Evolutionary conservation across 1,140 invertebrate species (phyloP).

Genomic region (Hylaeus volcanicus): DNA sequence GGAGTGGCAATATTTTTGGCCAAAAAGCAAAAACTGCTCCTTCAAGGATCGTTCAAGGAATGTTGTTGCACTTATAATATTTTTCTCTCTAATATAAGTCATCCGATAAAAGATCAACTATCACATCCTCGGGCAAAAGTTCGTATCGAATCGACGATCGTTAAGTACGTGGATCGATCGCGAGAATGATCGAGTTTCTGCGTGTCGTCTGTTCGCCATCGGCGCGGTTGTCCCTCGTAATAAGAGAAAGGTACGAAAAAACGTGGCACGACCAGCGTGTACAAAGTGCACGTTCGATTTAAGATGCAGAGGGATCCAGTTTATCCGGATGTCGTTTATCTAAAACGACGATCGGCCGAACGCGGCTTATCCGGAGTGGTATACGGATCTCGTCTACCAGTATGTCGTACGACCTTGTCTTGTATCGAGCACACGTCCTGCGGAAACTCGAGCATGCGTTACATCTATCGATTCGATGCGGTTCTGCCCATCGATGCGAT

Average conservation of each 20-base stretch:
- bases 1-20: too few species aligned
- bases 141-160: too few species aligned
- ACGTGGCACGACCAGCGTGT: neutral
- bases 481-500: neutral
- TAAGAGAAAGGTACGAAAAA: conserved; percentile 34
- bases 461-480: conserved; percentile 13
- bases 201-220: too few species aligned
- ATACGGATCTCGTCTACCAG: conserved; percentile 39
- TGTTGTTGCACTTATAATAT: too few species aligned
- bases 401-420: conserved; percentile 39
- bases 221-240: neutral
- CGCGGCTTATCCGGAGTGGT: conserved; percentile 38
- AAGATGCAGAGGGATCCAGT: conserved; percentile 36
- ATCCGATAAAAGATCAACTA: too few species aligned
- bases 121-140: too few species aligned
- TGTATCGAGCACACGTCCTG: conserved; percentile 38
- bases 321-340: conserved; percentile 48
- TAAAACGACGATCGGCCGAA: conserved; percentile 46
- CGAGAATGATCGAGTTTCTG: neutral
- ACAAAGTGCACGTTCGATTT: conserved; percentile 27
- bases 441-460: conserved; percentile 33
- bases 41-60: too few species aligned
- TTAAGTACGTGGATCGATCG: neutral
- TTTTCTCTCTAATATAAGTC: too few species aligned
- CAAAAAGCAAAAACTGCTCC: too few species aligned